Evolutionary conservation across 2,797 vertebrate genomes (phyloP).

Genomic region (Enteromius fasciolatus): DNA sequence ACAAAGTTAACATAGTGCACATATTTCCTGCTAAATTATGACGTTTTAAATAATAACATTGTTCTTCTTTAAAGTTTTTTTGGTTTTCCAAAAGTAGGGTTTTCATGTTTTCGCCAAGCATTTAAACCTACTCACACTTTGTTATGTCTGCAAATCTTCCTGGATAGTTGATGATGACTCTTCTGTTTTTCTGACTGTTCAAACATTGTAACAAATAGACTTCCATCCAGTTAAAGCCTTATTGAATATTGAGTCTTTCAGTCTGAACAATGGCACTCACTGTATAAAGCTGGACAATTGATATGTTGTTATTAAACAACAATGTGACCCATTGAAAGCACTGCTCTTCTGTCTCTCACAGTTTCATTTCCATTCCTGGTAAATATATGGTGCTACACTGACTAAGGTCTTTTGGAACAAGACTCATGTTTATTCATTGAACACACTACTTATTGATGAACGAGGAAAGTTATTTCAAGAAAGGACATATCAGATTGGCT

Average conservation of each 20-base stretch:
- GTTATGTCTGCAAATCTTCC: too few species aligned
- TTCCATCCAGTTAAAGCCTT: too few species aligned
- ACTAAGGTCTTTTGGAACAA: not conserved
- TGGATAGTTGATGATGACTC: too few species aligned
- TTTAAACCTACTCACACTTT: too few species aligned
- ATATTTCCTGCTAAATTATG: not conserved
- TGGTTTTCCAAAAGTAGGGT: too few species aligned
- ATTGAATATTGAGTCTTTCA: too few species aligned
- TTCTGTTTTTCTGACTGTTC: too few species aligned
- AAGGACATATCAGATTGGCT: not conserved
- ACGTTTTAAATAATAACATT: not conserved
- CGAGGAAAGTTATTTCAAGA: not conserved
- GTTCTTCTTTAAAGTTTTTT: too few species aligned
- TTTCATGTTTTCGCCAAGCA: too few species aligned
- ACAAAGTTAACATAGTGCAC: not conserved
- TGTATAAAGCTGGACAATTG: not conserved
- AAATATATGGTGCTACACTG: not conserved
- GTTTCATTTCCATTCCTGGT: not conserved
- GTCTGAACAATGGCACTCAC: too few species aligned
- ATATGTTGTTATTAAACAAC: conserved; percentile 2
- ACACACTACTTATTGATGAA: not conserved
- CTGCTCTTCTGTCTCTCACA: not conserved
- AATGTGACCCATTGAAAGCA: not conserved
- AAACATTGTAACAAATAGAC: too few species aligned
- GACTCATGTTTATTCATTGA: not conserved